Evolutionary conservation across 2,888 invertebrate species (phyloP), one percentile per base, ranked within the genome.

Genomic region (Buathra laborator): DNA sequence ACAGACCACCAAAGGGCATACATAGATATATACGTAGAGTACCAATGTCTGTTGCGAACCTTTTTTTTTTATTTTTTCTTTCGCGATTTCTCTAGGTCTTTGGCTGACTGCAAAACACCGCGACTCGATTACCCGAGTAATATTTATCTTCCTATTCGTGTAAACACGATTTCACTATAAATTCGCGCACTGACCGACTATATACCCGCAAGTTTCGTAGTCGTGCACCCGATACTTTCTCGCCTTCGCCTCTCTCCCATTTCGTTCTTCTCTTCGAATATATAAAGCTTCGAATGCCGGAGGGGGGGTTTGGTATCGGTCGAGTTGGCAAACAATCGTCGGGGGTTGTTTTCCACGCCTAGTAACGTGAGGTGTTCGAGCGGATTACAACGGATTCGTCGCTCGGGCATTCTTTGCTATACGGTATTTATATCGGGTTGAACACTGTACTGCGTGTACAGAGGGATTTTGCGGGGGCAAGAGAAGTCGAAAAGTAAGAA

Each of bases 301-400:
- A 37, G 56, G 46, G 29, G 16, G n/a, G 5, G 14, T 14, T 1
- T 32, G 12, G 12, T 32, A 10, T 7, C 37, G 51, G 19, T n/a
- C 46, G 51, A 75, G 75, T 75, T 75, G 64, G 75, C 75, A 64
- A 75, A 51, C 75, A 75, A 75, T 75, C 75, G 74, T 74, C 74
- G 16, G 51, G 32, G 51, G 62, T 64, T 32, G 51, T 16, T 75
- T 75, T 64, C 48, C 37, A 19, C 48, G 48, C 37, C 46, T 14
- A 10, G 46, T n/a, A n/a, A 12, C 59, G 59, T 48, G 74, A 74
- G 44, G 75, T 48, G 75, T 48, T 48, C 51, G 37, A 37, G 0
- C 37, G 64, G 75, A 75, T 75, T 75, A 75, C 48, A 66, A 12
- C 19, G 51, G 48, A 75, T 64, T 64, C 59, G 48, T 51, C 29